phyloP scores from a whole-genome alignment of 2,797 vertebrate genomes.

The Ctenopoma kingsleyae region DNA sequence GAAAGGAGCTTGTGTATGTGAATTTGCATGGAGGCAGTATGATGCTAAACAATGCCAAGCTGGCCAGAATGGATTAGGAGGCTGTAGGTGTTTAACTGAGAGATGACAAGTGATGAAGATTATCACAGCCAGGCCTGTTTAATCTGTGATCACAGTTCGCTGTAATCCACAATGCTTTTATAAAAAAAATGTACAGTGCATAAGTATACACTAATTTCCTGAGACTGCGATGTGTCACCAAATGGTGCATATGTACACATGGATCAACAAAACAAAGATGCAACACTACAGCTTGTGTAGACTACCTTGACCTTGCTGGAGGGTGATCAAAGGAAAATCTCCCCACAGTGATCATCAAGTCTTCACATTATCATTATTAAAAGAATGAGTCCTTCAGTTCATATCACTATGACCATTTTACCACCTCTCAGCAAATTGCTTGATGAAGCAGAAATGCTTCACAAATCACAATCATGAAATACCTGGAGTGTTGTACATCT shows the following conservation, averaged over 20 bases:
- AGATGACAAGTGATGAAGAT: conserved; percentile 41
- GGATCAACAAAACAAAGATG: neutral
- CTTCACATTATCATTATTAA: conserved; percentile 20
- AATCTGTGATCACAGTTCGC: conserved; percentile 29
- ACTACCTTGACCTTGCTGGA: conserved; percentile 25
- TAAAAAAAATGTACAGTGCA: no score
- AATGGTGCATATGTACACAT: neutral
- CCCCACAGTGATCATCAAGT: conserved; percentile 21
- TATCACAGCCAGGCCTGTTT: conserved; percentile 22
- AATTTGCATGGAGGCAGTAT: conserved; percentile 14
- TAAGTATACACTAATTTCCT: no score
- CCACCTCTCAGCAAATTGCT: neutral
- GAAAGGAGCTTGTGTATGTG: conserved; percentile 29
- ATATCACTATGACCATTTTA: conserved; percentile 11
- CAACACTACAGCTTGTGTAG: neutral
- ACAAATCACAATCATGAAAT: conserved; percentile 1
- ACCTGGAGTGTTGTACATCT: neutral
- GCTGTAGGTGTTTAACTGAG: conserved; percentile 32
- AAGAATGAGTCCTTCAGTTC: conserved; percentile 30
- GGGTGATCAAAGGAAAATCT: neutral
- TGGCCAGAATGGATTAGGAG: conserved; percentile 18
- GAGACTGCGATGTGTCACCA: neutral
- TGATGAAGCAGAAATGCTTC: conserved; percentile 22
- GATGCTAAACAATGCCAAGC: conserved; percentile 33
- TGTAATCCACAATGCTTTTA: conserved; percentile 17